A percentile compares a stretch with the other conserved stretches of the same genome.
phyloP scores from a whole-genome alignment of 1,140 invertebrate species.

The Rhagoletis zephyria region DNA sequence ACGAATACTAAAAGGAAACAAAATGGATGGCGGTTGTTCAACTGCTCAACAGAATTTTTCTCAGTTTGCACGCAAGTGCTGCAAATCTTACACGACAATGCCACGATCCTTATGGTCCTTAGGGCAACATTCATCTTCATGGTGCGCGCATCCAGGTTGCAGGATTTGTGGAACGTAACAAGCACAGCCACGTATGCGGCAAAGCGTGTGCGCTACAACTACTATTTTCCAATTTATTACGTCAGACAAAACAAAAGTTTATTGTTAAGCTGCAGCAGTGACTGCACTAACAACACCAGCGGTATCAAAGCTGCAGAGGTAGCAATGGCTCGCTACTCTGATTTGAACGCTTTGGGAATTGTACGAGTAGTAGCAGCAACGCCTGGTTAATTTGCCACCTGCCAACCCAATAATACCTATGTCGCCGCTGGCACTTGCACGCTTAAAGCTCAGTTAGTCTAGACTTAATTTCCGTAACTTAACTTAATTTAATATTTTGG shows the following conservation, averaged over 20 bases:
- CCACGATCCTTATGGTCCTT: conserved; percentile 16
- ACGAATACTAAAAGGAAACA: background rate
- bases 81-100: conserved; percentile 37
- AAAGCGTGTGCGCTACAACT: conserved; percentile 47
- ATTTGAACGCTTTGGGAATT: conserved; percentile 40
- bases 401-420: conserved; percentile 20
- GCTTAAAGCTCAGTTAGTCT: too few relatives aligned
- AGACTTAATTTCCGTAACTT: too few relatives aligned
- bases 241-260: conserved; percentile 62
- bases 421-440: conserved; percentile 11
- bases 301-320: background rate
- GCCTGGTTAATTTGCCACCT: conserved; percentile 25
- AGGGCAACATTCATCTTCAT: conserved; percentile 58
- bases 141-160: background rate
- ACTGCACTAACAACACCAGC: too few relatives aligned
- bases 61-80: conserved; percentile 24
- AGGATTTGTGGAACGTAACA: background rate
- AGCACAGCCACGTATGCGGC: background rate
- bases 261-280: conserved; percentile 29
- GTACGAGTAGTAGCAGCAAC: background rate
- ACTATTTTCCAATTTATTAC: conserved; percentile 67
- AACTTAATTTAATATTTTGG: too few relatives aligned
- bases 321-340: background rate
- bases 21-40: background rate
- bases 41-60: background rate